Base-by-base conservation (phyloP, 2,888 invertebrate species). In the Drosophila trichaetosa region DNA sequence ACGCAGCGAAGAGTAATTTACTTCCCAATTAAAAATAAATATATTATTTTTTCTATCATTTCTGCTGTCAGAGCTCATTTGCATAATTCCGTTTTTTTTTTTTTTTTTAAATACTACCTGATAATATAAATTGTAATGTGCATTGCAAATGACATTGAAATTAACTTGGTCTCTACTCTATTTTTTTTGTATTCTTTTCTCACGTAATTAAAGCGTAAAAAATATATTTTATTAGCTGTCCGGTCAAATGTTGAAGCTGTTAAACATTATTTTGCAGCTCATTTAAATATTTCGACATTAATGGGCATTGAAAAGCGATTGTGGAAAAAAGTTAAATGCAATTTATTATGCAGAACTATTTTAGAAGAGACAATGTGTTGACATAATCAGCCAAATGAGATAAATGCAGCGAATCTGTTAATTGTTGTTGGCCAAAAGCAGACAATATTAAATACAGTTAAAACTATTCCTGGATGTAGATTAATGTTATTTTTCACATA, bases 211-310 rank as follows among this genome's bases (percentile, higher is more conserved):
- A 66, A 75, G 61, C 60, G 42, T 57, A 52, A 33, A 54, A 63
- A 73, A 24, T 53, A 48, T 29, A 18, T 64, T 66, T 73, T 63
- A 78, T 69, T 38, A 60, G 73, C 62, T 65, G 42, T 34, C 40
- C 36, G 21, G 53, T 72, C 63, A 63, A 71, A 71, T 64, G 48
- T 51, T 61, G 24, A 54, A 46, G 42, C 24, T 56, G 61, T 72
- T 56, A 38, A 67, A 67, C 33, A 56, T 24, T 60, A 33, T 49
- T 52, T 38, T 72, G n/a, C 49, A 40, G 48, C 63, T 59, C 49
- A 73, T 64, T 48, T 69, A 57, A 63, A 65, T 53, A 54, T 64
- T 72, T 64, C 51, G 69, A 85, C 81, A 83, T 83, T 86, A 83
- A 83, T 86, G 53, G 67, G 51, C 68, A 60, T 63, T 68, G 79